Evolutionary conservation across 1,140 invertebrate genomes (phyloP), one percentile per base, ranked within the genome.

Genomic region (Drosophila orosa): DNA sequence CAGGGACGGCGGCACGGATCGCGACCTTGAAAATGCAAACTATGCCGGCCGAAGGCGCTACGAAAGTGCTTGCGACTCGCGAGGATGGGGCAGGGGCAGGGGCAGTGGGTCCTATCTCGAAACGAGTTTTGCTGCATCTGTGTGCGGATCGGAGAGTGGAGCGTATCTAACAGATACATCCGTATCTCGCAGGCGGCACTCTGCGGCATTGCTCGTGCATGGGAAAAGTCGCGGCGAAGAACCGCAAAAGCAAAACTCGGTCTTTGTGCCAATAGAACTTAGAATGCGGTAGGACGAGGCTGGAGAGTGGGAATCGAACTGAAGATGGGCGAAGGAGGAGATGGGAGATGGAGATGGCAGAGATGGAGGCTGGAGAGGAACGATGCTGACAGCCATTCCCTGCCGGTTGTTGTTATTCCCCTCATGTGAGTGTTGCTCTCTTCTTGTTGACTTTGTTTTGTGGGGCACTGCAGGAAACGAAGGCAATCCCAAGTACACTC

Each of bases 261-360:
- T 86, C 82, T 86, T 86, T 86, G 82, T 86, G 82, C 82, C 82
- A 86, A 86, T 87, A 87, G 83, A 86, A 87, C 82, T 87, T 87
- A 82, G 82, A 86, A 86, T 86, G 82, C 83, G 82, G 83, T 87
- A 89, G 83, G 80, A 89, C 83, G 57, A 69, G 31, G 40, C 35
- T 25, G 59, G 13, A 17, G 35, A 24, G 13, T 25, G 62, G 24
- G 15, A 33, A 25, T 33, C 22, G 19, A 15, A 9, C 9, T n/a
- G 42, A 15, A n/a, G 50, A 24, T 19, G 27, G 10, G 27, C 9
- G 17, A n/a, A 19, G 55, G 9, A 13, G 35, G 22, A 13, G n/a
- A 12, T 29, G 25, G n/a, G 17, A 13, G 22, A 8, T 25, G 35
- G 37, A 25, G 22, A n/a, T 9, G 25, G 12, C 3, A 25, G 6